These are phyloP conservation scores for Aproaerema taeniolella DNA, from an alignment of 2,888 invertebrate species.

Conservation along the genomic window DNA sequence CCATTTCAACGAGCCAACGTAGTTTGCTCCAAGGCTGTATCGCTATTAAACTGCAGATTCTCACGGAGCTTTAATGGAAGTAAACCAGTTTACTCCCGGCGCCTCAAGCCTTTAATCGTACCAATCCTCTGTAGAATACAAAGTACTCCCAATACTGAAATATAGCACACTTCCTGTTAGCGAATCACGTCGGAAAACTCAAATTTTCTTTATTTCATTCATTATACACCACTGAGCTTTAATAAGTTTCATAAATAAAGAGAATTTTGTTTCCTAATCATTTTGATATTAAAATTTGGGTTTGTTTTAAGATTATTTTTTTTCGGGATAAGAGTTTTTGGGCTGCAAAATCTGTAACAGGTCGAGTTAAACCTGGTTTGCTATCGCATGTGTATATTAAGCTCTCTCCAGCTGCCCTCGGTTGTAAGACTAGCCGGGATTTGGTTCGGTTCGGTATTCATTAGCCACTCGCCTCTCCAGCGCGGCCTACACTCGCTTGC, in stretches of 20 bases:
- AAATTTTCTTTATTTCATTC: too few relatives aligned
- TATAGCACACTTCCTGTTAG: neutral
- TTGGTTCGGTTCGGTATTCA: slow-evolving; percentile 23
- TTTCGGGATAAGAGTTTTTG: too few relatives aligned
- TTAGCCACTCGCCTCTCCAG: too few relatives aligned
- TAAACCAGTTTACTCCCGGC: slow-evolving; percentile 37
- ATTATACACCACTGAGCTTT: too few relatives aligned
- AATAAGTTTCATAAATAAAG: too few relatives aligned
- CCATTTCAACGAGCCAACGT: slow-evolving; percentile 51
- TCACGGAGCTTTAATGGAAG: slow-evolving; percentile 41
- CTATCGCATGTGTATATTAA: too few relatives aligned
- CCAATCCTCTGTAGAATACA: slow-evolving; percentile 16
- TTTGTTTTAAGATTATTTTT: too few relatives aligned
- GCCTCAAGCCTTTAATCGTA: slow-evolving; percentile 29
- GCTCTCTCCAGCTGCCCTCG: too few relatives aligned
- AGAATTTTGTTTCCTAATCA: slow-evolving; percentile 2
- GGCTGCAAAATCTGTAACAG: too few relatives aligned
- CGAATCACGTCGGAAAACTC: slow-evolving; percentile 1
- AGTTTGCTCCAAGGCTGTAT: slow-evolving; percentile 40
- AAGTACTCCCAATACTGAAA: neutral
- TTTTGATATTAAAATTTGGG: slow-evolving; percentile 3
- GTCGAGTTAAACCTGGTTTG: too few relatives aligned
- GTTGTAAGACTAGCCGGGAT: slow-evolving; percentile 14
- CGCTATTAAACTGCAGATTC: slow-evolving; percentile 46
- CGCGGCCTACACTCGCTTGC: slow-evolving; percentile 24